Percentiles rank a stretch among this genome's conserved stretches.
phyloP scores from a whole-genome alignment of 2,113 vertebrate species.

The Macrotus californicus region DNA sequence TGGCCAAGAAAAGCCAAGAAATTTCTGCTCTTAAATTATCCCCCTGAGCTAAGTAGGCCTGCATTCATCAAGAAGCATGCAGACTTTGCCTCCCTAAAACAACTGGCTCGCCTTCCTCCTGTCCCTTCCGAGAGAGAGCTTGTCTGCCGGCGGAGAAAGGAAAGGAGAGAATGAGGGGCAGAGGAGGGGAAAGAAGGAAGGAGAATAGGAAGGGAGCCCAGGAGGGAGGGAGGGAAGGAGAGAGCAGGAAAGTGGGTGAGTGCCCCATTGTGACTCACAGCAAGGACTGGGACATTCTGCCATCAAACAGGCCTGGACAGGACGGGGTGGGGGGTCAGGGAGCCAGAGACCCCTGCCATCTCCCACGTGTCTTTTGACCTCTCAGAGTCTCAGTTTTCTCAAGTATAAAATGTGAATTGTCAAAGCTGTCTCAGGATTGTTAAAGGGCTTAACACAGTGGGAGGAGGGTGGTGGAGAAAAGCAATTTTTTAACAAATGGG shows the following conservation, averaged over 20 bases:
- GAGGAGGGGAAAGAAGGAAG: too few relatives aligned
- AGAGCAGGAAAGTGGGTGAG: too few relatives aligned
- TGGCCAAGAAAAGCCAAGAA: conserved; percentile 32
- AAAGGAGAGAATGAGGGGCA: not conserved
- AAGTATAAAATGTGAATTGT: not conserved
- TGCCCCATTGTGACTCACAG: not conserved
- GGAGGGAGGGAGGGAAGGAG: accelerated
- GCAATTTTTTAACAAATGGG: not conserved
- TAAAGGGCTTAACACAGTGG: not conserved
- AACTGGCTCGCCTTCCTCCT: not conserved
- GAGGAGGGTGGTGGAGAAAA: not conserved
- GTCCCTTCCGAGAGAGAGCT: conserved; percentile 15
- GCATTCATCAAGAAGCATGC: not conserved
- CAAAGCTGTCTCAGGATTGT: not conserved
- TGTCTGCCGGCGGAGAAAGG: not conserved
- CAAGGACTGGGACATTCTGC: too few relatives aligned
- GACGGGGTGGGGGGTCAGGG: not conserved
- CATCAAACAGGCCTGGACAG: not conserved
- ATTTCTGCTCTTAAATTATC: conserved; percentile 25
- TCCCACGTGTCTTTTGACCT: not conserved
- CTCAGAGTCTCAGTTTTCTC: not conserved
- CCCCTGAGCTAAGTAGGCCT: conserved; percentile 33
- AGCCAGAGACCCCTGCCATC: not conserved
- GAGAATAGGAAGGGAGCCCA: accelerated
- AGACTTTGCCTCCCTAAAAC: conserved; percentile 10